A percentile compares a stretch with the other conserved stretches of the same genome.
These are phyloP conservation scores for Macquaria australasica DNA, from an alignment of 2,113 vertebrate species.

Conservation along the genomic window DNA sequence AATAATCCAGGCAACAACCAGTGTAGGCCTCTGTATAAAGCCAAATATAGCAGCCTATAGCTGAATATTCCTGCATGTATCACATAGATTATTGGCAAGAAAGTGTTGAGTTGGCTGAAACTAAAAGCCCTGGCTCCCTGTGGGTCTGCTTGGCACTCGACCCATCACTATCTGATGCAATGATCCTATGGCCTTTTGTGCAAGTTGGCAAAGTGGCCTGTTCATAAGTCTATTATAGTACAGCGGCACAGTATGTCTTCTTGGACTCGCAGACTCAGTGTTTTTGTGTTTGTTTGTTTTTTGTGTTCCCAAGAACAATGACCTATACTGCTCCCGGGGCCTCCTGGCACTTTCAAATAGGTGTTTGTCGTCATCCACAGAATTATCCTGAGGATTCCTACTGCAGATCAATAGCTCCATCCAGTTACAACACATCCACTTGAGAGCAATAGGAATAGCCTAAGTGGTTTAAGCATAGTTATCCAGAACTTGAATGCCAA, in stretches of 20 bases:
- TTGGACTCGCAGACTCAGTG: background rate
- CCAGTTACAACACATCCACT: conserved; percentile 60
- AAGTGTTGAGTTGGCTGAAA: conserved; percentile 73
- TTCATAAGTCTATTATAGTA: conserved; percentile 34
- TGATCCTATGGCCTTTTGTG: conserved; percentile 61
- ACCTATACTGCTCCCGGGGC: background rate
- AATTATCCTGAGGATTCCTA: conserved; percentile 55
- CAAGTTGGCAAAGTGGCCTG: conserved; percentile 58
- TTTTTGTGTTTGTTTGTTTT: conserved; percentile 6
- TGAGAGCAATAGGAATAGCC: conserved; percentile 61
- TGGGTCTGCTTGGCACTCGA: conserved; percentile 60
- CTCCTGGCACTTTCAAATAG: conserved; percentile 39
- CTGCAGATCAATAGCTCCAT: conserved; percentile 61
- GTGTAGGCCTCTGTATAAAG: background rate
- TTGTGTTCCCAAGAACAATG: conserved; percentile 30
- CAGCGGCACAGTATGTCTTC: conserved; percentile 2
- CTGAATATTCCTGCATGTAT: conserved; percentile 54
- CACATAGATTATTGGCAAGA: conserved; percentile 65
- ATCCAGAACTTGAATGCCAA: conserved; percentile 5
- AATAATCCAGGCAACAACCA: conserved; percentile 6
- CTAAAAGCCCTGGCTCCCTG: conserved; percentile 47
- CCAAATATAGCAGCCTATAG: conserved; percentile 49
- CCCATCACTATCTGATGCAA: conserved; percentile 61
- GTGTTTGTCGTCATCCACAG: conserved; percentile 52
- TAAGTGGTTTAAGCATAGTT: conserved; percentile 39